A percentile compares a stretch with the other conserved stretches of the same genome.
These are phyloP conservation scores for Drosophila santomea DNA, from an alignment of 1,140 invertebrate species.

Conservation along the genomic window DNA sequence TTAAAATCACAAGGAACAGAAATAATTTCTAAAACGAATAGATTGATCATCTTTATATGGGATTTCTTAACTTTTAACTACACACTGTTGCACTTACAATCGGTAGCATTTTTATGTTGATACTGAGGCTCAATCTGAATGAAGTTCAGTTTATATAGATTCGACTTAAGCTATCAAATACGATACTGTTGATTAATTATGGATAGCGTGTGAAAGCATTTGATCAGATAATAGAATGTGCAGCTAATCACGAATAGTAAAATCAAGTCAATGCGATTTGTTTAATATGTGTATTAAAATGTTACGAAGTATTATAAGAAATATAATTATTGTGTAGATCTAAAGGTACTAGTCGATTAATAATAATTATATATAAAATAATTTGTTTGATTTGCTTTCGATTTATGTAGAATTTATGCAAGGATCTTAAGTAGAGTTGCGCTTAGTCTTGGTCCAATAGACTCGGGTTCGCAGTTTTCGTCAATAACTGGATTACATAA, in stretches of 20 bases:
- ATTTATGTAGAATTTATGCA: background rate
- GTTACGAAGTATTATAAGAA: background rate
- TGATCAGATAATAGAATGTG: background rate
- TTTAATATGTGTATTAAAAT: background rate
- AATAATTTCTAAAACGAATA: background rate
- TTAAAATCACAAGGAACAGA: background rate
- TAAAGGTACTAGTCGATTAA: too few relatives aligned
- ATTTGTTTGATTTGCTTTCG: background rate
- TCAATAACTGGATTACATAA: conserved; percentile 15
- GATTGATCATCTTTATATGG: background rate
- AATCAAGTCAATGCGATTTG: background rate
- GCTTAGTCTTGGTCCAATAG: conserved; percentile 35
- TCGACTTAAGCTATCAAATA: background rate
- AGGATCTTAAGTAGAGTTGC: conserved; percentile 33
- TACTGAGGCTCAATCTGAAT: background rate
- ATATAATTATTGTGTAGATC: too few relatives aligned
- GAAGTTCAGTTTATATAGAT: conserved; percentile 3
- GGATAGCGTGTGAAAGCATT: background rate
- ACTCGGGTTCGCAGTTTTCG: conserved; percentile 14
- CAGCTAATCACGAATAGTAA: too few relatives aligned
- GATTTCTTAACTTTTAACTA: too few relatives aligned
- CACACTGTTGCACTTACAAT: conserved; percentile 1
- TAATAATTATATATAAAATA: too few relatives aligned
- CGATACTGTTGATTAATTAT: too few relatives aligned
- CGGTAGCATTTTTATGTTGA: conserved; percentile 7